phyloP scores from a whole-genome alignment of 2,797 vertebrate species.

The Nyctibius grandis region DNA sequence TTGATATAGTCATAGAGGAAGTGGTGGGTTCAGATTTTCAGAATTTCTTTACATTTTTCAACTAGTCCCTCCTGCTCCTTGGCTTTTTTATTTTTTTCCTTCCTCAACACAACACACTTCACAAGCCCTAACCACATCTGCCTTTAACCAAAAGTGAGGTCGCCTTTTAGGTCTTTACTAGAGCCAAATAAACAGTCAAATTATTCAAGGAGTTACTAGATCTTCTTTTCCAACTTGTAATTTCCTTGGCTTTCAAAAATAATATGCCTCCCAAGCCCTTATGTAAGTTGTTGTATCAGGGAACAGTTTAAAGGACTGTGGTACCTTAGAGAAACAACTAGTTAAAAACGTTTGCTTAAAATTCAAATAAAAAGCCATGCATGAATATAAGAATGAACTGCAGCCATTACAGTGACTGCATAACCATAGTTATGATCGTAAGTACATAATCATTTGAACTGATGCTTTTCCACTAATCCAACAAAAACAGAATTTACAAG shows the following conservation, averaged over 20 bases:
- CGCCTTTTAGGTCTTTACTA: neutral
- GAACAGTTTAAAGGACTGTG: neutral
- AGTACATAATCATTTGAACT: neutral
- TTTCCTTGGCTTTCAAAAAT: neutral
- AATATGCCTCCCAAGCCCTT: neutral
- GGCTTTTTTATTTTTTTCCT: too few species aligned
- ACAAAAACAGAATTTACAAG: neutral
- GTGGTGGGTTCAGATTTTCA: neutral
- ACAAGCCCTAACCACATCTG: neutral
- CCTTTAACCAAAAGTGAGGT: neutral
- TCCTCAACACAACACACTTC: neutral
- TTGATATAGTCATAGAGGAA: neutral
- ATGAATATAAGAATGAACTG: neutral
- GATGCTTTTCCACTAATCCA: neutral
- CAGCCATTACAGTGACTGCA: neutral
- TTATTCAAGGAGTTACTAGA: neutral
- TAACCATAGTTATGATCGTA: neutral
- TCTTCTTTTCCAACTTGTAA: neutral
- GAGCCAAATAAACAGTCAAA: neutral
- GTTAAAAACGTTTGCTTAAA: neutral
- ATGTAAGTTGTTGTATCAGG: neutral
- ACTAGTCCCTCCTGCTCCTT: neutral
- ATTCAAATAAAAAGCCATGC: neutral
- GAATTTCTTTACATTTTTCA: neutral
- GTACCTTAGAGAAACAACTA: neutral